These are phyloP conservation scores for Mormyrus hasselquistii DNA, from an alignment of 2,797 vertebrate genomes.

Conservation along the genomic window DNA sequence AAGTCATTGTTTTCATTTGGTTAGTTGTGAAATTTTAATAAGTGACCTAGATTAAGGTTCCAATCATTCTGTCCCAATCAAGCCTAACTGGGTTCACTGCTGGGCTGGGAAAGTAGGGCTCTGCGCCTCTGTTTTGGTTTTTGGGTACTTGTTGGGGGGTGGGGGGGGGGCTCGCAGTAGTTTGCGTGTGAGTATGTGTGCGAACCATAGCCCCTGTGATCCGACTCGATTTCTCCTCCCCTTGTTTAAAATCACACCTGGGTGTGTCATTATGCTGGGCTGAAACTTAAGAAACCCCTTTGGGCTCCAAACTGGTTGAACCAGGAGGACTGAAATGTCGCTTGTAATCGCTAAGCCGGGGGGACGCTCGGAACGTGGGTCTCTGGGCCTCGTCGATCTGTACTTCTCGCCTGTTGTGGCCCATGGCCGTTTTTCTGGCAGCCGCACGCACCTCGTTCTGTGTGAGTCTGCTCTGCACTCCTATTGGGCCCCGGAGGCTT, in stretches of 20 bases:
- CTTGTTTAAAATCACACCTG: not conserved
- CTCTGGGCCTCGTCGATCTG: not conserved
- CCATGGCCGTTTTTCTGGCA: not conserved
- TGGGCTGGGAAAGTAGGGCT: not conserved
- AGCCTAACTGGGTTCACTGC: not conserved
- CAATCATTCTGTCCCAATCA: not conserved
- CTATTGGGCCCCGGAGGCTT: slow-evolving; percentile 6
- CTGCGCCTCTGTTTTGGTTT: not conserved
- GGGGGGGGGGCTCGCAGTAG: not conserved
- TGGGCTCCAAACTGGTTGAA: not conserved
- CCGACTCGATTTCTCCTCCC: not conserved
- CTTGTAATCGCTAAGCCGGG: not conserved
- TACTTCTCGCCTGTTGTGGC: not conserved
- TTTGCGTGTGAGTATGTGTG: not conserved
- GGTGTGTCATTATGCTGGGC: not conserved
- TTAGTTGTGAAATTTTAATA: not conserved
- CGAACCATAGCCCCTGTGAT: not conserved
- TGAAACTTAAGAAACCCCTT: not conserved
- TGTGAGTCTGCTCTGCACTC: not conserved
- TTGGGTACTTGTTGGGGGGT: not conserved
- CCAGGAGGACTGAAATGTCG: not conserved
- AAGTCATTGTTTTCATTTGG: not conserved
- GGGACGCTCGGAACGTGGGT: not conserved
- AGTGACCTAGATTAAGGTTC: not conserved
- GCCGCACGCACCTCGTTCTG: not conserved